These are phyloP conservation scores for Noctuana brunneofusca DNA, from an alignment of 2,888 invertebrate species.

Conservation along the genomic window DNA sequence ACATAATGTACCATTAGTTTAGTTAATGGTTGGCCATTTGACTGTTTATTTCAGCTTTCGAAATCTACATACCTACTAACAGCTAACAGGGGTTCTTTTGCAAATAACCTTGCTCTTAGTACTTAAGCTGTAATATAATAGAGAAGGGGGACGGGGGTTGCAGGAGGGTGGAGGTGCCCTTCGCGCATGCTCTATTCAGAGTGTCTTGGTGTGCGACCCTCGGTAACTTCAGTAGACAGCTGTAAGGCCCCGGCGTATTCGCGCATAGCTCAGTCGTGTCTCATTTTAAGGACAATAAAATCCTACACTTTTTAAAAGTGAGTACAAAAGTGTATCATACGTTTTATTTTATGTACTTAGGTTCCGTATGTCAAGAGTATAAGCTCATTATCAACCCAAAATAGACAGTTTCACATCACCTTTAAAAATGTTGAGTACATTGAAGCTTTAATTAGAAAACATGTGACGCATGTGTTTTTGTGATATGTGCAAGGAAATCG, in stretches of 20 bases:
- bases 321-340: conserved; percentile 47
- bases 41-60: conserved; percentile 34
- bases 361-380: background rate
- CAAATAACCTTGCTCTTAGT: conserved; percentile 45
- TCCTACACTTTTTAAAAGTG: conserved; percentile 71
- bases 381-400: conserved; percentile 22
- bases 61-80: conserved; percentile 43
- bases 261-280: conserved; percentile 40
- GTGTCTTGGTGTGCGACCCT: conserved; percentile 51
- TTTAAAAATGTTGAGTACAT: conserved; percentile 34
- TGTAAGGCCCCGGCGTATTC: conserved; percentile 52
- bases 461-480: conserved; percentile 24
- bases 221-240: conserved; percentile 71
- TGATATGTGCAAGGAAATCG: conserved; percentile 30
- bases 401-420: conserved; percentile 30
- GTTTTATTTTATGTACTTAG: conserved; percentile 4
- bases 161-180: conserved; percentile 57
- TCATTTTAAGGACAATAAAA: conserved; percentile 67
- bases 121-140: conserved; percentile 48
- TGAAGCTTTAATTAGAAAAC: conserved; percentile 24
- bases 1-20: too few species aligned
- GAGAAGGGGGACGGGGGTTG: conserved; percentile 53
- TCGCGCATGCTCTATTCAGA: conserved; percentile 76
- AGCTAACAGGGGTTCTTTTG: conserved; percentile 48
- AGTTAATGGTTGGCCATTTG: conserved; percentile 6